A percentile compares a stretch with the other conserved stretches of the same genome.
phyloP scores from a whole-genome alignment of 2,888 invertebrate genomes.

The Mythimna loreyi region DNA sequence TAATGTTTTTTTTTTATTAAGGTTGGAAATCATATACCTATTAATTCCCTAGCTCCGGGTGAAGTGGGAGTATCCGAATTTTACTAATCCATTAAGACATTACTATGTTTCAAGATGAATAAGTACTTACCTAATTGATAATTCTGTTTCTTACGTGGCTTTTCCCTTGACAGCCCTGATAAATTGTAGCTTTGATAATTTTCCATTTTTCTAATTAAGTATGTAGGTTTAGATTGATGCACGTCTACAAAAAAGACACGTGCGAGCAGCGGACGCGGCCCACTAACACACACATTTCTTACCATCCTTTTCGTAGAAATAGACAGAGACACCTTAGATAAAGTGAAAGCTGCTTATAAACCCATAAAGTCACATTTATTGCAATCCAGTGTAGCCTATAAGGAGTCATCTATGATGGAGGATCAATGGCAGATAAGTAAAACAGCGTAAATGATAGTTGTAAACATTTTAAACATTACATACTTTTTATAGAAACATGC shows the following conservation, averaged over 20 bases:
- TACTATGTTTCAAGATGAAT: background rate
- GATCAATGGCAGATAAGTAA: slow-evolving; percentile 59
- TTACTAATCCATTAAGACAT: background rate
- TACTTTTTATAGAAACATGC: slow-evolving; percentile 33
- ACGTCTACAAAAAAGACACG: slow-evolving; percentile 82
- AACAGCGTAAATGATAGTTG: slow-evolving; percentile 48
- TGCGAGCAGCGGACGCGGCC: slow-evolving; percentile 86
- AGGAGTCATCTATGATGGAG: slow-evolving; percentile 73
- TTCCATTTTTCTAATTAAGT: slow-evolving; percentile 82
- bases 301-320: slow-evolving; percentile 89
- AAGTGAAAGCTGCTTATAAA: slow-evolving; percentile 89
- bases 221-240: slow-evolving; percentile 82
- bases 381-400: slow-evolving; percentile 78
- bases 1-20: no score
- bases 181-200: slow-evolving; percentile 65
- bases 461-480: slow-evolving; percentile 35
- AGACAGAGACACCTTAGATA: slow-evolving; percentile 86
- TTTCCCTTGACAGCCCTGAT: slow-evolving; percentile 1
- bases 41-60: no score
- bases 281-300: slow-evolving; percentile 90
- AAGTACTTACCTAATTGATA: background rate
- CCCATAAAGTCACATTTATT: slow-evolving; percentile 87
- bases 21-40: no score
- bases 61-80: no score
- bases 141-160: slow-evolving; percentile 4